Evolutionary conservation across 2,888 invertebrate genomes (phyloP).

Genomic region (Lamproptera curius): DNA sequence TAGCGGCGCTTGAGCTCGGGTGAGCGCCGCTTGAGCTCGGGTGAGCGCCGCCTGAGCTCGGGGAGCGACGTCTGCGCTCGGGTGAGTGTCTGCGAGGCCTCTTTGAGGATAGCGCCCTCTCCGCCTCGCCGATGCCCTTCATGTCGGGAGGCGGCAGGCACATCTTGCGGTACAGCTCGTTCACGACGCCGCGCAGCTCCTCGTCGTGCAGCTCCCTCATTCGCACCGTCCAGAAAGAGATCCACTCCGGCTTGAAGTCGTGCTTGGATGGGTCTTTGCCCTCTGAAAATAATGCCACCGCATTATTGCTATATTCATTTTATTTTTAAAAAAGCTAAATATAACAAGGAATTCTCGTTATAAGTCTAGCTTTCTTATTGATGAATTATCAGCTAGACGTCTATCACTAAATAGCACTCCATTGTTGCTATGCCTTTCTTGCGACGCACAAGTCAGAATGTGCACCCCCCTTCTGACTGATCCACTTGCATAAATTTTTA

Average conservation of each 20-base stretch:
- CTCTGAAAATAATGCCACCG: too few relatives aligned
- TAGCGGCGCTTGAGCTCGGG: conserved; percentile 21
- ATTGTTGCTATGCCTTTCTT: too few relatives aligned
- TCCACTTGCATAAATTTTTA: too few relatives aligned
- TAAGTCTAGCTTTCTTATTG: too few relatives aligned
- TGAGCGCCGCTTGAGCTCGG: conserved; percentile 19
- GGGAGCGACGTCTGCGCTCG: conserved; percentile 14
- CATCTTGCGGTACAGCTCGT: conserved; percentile 82
- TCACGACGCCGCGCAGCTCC: conserved; percentile 81
- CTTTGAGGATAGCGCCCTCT: not conserved
- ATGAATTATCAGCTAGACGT: too few relatives aligned
- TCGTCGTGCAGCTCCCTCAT: conserved; percentile 88
- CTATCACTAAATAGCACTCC: too few relatives aligned
- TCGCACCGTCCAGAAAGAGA: conserved; percentile 88
- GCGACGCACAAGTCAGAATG: too few relatives aligned
- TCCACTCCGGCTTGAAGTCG: conserved; percentile 95
- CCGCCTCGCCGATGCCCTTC: conserved; percentile 29
- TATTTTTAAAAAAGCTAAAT: too few relatives aligned
- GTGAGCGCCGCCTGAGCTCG: conserved; percentile 9
- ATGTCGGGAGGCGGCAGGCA: conserved; percentile 56
- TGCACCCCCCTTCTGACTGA: too few relatives aligned
- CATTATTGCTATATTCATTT: too few relatives aligned
- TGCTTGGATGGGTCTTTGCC: conserved; percentile 87
- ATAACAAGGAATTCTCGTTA: not conserved
- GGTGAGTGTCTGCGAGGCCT: conserved; percentile 1